These are phyloP conservation scores for Pica pica DNA, from an alignment of 2,113 vertebrate species.

Conservation along the genomic window DNA sequence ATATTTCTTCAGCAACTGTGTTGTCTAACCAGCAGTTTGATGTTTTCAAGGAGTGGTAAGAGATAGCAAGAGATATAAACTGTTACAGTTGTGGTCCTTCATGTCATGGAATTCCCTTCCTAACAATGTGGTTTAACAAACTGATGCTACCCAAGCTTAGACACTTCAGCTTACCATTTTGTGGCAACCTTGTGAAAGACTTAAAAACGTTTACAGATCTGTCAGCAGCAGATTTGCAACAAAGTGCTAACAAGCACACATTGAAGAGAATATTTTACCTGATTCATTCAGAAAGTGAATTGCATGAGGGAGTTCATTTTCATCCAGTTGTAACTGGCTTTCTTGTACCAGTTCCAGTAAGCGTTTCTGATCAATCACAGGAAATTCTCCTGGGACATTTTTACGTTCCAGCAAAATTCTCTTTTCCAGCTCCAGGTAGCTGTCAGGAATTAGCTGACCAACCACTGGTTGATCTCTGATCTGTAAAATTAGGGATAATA, in stretches of 20 bases:
- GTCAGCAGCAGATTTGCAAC: background rate
- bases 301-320: conserved; percentile 89
- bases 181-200: background rate
- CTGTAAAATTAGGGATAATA: conserved; percentile 65
- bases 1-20: background rate
- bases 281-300: conserved; percentile 93
- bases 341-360: conserved; percentile 85
- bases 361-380: conserved; percentile 81
- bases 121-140: background rate
- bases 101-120: background rate
- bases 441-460: conserved; percentile 93
- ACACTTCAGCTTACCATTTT: background rate
- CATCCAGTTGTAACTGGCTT: conserved; percentile 87
- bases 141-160: background rate
- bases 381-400: conserved; percentile 83
- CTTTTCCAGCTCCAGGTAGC: conserved; percentile 92
- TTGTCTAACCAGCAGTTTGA: background rate
- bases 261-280: conserved; percentile 62
- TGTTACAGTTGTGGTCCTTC: background rate
- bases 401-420: conserved; percentile 81
- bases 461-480: conserved; percentile 93
- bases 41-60: background rate
- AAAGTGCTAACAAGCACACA: background rate
- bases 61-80: background rate
- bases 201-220: background rate